phyloP scores from a whole-genome alignment of 2,113 vertebrate genomes.

The Odobenus rosmarus region DNA sequence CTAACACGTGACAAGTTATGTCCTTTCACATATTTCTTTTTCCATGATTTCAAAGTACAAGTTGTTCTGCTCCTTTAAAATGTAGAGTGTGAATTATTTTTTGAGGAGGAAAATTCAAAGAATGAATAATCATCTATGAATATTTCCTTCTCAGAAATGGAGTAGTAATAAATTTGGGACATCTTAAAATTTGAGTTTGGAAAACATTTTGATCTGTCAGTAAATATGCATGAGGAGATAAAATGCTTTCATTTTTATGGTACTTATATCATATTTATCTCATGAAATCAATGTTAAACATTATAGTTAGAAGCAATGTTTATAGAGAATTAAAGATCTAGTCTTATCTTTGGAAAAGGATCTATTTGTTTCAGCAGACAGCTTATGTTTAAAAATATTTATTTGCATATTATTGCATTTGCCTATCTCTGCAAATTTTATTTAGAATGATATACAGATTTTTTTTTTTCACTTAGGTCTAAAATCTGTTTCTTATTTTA shows the following conservation, averaged over 20 bases:
- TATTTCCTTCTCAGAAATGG: background rate
- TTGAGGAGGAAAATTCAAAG: background rate
- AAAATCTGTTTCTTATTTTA: background rate
- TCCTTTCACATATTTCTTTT: background rate
- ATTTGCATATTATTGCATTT: background rate
- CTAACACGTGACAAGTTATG: background rate
- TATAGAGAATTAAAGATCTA: background rate
- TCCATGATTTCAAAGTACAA: background rate
- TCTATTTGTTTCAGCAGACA: background rate
- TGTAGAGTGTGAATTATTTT: background rate
- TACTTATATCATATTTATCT: background rate
- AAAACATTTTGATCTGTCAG: background rate
- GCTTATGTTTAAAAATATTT: background rate
- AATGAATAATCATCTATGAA: background rate
- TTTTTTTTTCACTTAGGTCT: background rate
- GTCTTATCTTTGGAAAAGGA: background rate
- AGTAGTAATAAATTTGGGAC: background rate
- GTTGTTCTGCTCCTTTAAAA: background rate
- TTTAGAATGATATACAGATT: background rate
- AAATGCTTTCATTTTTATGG: background rate
- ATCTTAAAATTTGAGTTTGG: background rate
- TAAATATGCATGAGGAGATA: background rate
- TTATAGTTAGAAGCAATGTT: background rate
- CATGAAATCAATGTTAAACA: background rate
- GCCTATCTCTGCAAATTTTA: background rate